phyloP scores from a whole-genome alignment of 2,888 invertebrate species.

The Gastrophysa polygoni region DNA sequence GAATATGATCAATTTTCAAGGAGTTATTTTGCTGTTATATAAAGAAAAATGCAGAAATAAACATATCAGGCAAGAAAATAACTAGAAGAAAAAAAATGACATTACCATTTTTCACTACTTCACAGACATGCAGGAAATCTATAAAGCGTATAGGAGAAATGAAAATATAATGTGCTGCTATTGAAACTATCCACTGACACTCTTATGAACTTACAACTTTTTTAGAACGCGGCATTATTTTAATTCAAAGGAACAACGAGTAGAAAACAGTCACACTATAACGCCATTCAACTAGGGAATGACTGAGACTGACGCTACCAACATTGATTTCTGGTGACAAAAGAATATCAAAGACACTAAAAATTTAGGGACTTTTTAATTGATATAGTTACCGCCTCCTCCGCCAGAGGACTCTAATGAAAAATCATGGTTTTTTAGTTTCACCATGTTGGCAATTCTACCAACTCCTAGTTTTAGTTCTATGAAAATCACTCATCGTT shows the following conservation, averaged over 20 bases:
- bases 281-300: slow-evolving; percentile 54
- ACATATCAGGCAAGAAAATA: slow-evolving; percentile 46
- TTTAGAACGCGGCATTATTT: slow-evolving; percentile 57
- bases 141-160: slow-evolving; percentile 38
- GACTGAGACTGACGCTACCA: slow-evolving; percentile 51
- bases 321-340: slow-evolving; percentile 59
- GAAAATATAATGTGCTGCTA: slow-evolving; percentile 32
- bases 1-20: slow-evolving; percentile 15
- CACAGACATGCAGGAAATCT: slow-evolving; percentile 46
- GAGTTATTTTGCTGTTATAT: slow-evolving; percentile 37
- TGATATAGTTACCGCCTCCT: slow-evolving; percentile 24
- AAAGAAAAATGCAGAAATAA: slow-evolving; percentile 49
- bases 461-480: too few relatives aligned
- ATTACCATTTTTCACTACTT: slow-evolving; percentile 53
- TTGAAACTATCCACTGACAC: slow-evolving; percentile 37
- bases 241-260: slow-evolving; percentile 38
- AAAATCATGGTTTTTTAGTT: slow-evolving; percentile 30
- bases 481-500: too few relatives aligned
- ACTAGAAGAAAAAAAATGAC: slow-evolving; percentile 52
- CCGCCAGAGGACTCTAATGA: slow-evolving; percentile 28
- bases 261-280: slow-evolving; percentile 47
- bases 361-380: slow-evolving; percentile 56
- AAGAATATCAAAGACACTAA: slow-evolving; percentile 55
- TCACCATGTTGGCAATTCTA: slow-evolving; percentile 22
- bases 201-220: slow-evolving; percentile 55